A percentile compares a stretch with the other conserved stretches of the same genome.
Evolutionary conservation across 37 sponge, comb jelly and placozoan genomes (phyloP).

Genomic region (Tethya wilhelma): DNA sequence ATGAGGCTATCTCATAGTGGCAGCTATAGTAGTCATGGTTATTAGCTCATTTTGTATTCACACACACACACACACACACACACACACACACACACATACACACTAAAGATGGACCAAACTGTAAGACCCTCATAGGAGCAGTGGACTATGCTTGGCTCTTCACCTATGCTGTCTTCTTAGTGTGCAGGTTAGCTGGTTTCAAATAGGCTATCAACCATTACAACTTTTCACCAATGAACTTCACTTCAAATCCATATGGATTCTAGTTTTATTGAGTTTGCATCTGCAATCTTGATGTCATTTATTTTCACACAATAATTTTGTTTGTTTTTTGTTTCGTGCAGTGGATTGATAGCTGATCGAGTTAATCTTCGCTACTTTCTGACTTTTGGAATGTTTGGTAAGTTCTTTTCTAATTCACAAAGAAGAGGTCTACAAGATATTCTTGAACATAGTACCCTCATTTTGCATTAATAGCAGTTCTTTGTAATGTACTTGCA

Average conservation of each 20-base stretch:
- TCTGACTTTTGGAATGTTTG: constrained; percentile 89
- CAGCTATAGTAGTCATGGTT: neutral
- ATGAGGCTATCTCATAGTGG: neutral
- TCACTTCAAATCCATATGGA: too few relatives aligned
- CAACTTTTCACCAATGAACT: too few relatives aligned
- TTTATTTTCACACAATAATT: neutral
- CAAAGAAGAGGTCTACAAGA: too few relatives aligned
- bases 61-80: too few relatives aligned
- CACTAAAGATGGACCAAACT: constrained; percentile 17
- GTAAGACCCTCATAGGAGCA: constrained; percentile 51
- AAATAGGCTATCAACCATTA: too few relatives aligned
- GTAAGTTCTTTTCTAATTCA: constrained; percentile 18
- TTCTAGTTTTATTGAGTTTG: too few relatives aligned
- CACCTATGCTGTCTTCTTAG: constrained; percentile 52
- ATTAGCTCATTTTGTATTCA: neutral
- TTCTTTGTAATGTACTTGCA: too few relatives aligned
- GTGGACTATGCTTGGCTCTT: constrained; percentile 73
- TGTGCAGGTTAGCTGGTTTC: constrained; percentile 5
- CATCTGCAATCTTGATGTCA: neutral
- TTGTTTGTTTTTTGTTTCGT: neutral
- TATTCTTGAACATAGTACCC: too few relatives aligned
- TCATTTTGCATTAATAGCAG: too few relatives aligned
- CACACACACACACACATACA: neutral
- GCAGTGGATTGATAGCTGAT: constrained; percentile 90
- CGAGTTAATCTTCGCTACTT: constrained; percentile 84